Conservation (phyloP, 37 sponge, comb jelly and placozoan species). For the Mnemiopsis leidyi region DNA sequence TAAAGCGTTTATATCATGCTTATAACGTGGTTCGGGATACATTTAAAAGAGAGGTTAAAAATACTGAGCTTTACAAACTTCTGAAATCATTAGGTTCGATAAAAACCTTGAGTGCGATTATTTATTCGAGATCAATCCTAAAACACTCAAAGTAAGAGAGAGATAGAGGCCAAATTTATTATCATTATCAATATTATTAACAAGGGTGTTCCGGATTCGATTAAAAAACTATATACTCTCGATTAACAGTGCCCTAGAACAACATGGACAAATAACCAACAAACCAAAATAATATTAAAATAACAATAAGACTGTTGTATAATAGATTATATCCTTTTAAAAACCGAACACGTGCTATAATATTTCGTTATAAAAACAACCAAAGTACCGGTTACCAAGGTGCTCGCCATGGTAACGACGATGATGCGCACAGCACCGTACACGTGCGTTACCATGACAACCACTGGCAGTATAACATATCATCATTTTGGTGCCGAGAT, state of each 20-base stretch:
- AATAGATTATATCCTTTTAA: constrained; percentile 38
- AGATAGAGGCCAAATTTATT: not conserved
- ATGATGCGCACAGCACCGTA: not conserved
- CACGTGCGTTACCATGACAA: not conserved
- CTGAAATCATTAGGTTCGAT: constrained; percentile 41
- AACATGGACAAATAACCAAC: constrained; percentile 28
- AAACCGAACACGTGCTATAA: constrained; percentile 48
- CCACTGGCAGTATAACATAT: not conserved
- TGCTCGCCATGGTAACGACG: not conserved
- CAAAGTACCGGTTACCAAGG: not conserved
- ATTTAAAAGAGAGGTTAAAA: constrained; percentile 60
- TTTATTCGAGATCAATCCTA: not conserved
- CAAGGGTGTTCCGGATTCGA: not conserved
- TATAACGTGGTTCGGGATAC: not conserved
- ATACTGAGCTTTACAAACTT: constrained; percentile 60
- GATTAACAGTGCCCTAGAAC: not conserved
- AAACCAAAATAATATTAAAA: constrained; percentile 57
- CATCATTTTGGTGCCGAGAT: not conserved
- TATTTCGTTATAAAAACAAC: constrained; percentile 31
- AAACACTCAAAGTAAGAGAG: not conserved
- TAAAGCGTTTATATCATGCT: not conserved
- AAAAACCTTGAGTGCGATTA: constrained; percentile 54
- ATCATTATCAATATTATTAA: not conserved
- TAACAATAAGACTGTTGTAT: constrained; percentile 61
- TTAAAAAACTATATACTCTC: not conserved